Conservation (phyloP, 2,888 invertebrate genomes). For the Tryphoninae sp. region DNA sequence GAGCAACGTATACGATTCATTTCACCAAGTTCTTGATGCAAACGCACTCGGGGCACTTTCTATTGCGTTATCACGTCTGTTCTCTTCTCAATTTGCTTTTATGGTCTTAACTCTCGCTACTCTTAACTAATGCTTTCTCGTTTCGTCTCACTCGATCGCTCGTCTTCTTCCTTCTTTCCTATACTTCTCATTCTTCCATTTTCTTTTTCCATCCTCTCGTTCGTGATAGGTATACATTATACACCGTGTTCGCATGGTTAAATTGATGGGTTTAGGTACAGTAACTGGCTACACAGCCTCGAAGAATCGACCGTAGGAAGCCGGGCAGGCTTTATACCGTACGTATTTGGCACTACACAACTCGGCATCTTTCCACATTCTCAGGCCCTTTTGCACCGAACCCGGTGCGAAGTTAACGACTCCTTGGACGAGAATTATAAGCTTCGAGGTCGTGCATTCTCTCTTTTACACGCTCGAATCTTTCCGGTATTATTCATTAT, state of each 20-base stretch:
- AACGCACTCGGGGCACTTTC: constrained; percentile 21
- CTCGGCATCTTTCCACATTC: constrained; percentile 41
- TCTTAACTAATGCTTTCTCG: constrained; percentile 50
- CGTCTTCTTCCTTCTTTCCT: constrained; percentile 35
- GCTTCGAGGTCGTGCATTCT: constrained; percentile 70
- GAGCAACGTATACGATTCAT: neutral
- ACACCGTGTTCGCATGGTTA: constrained; percentile 1
- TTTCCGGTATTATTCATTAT: constrained; percentile 75
- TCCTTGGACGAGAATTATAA: constrained; percentile 73
- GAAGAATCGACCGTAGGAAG: constrained; percentile 24
- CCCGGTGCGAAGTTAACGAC: constrained; percentile 70
- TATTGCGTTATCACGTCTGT: constrained; percentile 4
- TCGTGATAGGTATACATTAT: constrained; percentile 36
- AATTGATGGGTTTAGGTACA: constrained; percentile 5
- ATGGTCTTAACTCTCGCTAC: constrained; percentile 12
- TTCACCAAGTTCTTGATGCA: constrained; percentile 13
- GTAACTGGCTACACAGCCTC: constrained; percentile 7
- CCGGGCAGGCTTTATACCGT: constrained; percentile 11
- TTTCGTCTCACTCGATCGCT: constrained; percentile 38
- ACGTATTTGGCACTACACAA: constrained; percentile 30
- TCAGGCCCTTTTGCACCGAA: constrained; percentile 49
- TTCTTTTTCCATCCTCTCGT: constrained; percentile 19
- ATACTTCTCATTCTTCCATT: constrained; percentile 50
- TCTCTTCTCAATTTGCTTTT: constrained; percentile 5
- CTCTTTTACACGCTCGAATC: constrained; percentile 71